Evolutionary conservation across 2,797 vertebrate species (phyloP).

Genomic region (Setipinna tenuifilis): DNA sequence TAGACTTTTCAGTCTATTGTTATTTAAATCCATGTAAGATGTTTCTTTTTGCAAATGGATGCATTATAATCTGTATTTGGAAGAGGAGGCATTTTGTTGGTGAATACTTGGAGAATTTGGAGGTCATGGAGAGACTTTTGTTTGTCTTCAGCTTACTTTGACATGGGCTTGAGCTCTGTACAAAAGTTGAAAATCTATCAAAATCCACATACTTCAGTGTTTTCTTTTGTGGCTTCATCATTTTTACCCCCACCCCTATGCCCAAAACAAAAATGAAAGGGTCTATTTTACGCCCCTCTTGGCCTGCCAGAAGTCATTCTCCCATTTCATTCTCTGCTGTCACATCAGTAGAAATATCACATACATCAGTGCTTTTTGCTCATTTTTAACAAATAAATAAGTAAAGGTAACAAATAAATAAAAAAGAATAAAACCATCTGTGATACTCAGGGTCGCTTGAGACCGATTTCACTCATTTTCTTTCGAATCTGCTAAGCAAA

Average conservation of each 20-base stretch:
- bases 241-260: neutral
- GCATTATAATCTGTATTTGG: neutral
- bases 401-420: neutral
- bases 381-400: neutral
- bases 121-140: neutral
- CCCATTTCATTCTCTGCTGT: slow-evolving; percentile 19
- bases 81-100: neutral
- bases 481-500: slow-evolving; percentile 6
- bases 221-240: neutral
- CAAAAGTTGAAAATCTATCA: neutral
- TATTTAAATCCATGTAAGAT: neutral
- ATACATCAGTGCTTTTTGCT: neutral
- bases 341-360: slow-evolving; percentile 34
- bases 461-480: neutral
- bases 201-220: neutral
- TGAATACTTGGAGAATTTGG: neutral
- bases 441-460: neutral
- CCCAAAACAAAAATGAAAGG: neutral
- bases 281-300: neutral
- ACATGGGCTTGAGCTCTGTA: neutral
- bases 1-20: neutral
- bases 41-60: neutral
- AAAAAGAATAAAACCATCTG: neutral
- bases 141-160: neutral
- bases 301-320: slow-evolving; percentile 24